A percentile compares a stretch with the other conserved stretches of the same genome.
Conservation (phyloP, 2,113 vertebrate genomes). For the Notechis scutatus region DNA sequence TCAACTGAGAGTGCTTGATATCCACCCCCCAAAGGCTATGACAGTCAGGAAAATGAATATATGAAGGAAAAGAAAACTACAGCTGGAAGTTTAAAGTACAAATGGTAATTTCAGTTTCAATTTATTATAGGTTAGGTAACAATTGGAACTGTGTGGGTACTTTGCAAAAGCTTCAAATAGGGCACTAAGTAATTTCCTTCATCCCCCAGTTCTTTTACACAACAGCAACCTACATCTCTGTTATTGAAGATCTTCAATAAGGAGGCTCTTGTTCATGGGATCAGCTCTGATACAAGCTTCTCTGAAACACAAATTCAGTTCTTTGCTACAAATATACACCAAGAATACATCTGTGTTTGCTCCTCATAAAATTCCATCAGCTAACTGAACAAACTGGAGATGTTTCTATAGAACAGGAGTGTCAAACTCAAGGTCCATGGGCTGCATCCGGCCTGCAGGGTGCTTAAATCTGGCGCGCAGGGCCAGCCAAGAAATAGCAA, state of each 20-base stretch:
- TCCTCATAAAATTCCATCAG: neutral
- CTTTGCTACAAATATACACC: neutral
- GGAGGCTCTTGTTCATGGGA: neutral
- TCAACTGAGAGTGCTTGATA: neutral
- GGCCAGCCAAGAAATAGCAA: too few species aligned
- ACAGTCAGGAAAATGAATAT: neutral
- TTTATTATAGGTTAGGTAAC: slow-evolving; percentile 16
- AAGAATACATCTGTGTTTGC: neutral
- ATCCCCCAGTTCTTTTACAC: slow-evolving; percentile 14
- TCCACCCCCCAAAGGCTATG: neutral
- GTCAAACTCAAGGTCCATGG: too few species aligned
- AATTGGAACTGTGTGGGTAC: neutral
- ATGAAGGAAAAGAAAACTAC: neutral
- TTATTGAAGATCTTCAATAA: neutral
- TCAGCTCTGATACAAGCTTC: neutral
- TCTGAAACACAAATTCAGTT: neutral
- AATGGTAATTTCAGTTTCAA: neutral
- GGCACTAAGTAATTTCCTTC: neutral
- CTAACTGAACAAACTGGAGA: neutral
- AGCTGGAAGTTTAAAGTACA: slow-evolving; percentile 30
- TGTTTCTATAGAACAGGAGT: neutral
- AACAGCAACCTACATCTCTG: neutral
- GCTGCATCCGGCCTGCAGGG: too few species aligned
- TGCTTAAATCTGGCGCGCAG: too few species aligned
- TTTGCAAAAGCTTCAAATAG: slow-evolving; percentile 14